phyloP scores from a whole-genome alignment of 2,113 vertebrate genomes.

The Paradoxurus hermaphroditus region DNA sequence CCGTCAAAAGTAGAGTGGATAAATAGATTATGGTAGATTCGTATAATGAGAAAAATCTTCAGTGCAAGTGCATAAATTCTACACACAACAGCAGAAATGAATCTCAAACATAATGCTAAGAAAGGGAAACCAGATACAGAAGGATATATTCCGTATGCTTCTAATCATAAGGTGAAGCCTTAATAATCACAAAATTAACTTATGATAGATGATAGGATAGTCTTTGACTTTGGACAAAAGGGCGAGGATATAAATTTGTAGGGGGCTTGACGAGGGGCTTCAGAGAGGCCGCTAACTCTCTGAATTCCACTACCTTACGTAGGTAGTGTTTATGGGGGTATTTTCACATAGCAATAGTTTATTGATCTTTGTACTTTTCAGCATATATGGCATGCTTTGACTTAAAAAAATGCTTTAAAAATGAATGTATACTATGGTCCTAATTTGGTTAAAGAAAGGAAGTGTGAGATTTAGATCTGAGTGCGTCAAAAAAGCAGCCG shows the following conservation, averaged over 20 bases:
- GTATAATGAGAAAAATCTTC: background rate
- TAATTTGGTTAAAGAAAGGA: background rate
- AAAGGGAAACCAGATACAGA: background rate
- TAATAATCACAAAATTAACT: background rate
- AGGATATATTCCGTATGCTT: background rate
- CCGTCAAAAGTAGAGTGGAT: background rate
- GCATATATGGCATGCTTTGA: background rate
- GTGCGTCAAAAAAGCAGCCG: background rate
- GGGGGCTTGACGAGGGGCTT: background rate
- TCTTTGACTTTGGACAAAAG: background rate
- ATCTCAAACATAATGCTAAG: background rate
- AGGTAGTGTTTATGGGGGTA: background rate
- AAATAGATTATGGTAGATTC: background rate
- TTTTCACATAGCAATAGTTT: background rate
- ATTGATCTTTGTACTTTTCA: background rate
- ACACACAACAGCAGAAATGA: background rate
- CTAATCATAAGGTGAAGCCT: background rate
- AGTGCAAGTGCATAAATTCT: background rate
- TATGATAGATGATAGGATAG: background rate
- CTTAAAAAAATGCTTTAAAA: background rate
- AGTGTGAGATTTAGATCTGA: background rate
- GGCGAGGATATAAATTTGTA: background rate
- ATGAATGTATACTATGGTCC: background rate
- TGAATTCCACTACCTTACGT: background rate
- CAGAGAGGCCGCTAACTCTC: background rate